Evolutionary conservation across 2,888 invertebrate genomes (phyloP).

Genomic region (Caenorhabditis sp.): DNA sequence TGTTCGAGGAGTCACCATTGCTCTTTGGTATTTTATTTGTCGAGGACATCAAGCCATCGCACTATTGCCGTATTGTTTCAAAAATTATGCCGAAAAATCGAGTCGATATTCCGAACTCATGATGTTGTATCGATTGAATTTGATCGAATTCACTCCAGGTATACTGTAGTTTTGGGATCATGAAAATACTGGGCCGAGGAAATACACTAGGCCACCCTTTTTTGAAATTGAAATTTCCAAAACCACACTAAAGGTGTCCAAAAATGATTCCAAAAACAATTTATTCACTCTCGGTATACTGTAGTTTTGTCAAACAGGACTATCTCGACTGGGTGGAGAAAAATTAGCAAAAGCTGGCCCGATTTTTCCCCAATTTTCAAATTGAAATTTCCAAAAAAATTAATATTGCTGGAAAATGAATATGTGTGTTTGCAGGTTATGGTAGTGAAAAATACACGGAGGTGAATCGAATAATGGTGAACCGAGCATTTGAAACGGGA

Average conservation of each 20-base stretch:
- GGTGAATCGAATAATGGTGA: constrained; percentile 58
- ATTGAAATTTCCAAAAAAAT: no score
- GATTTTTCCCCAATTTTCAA: no score
- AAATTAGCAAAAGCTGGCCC: no score
- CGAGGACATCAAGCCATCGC: constrained; percentile 57
- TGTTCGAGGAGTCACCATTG: constrained; percentile 55
- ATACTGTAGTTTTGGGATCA: background rate
- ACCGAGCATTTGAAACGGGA: constrained; percentile 52
- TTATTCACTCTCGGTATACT: no score
- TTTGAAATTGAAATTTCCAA: no score
- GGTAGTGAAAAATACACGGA: constrained; percentile 59
- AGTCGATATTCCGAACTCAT: constrained; percentile 50
- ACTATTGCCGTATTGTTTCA: constrained; percentile 59
- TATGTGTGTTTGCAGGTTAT: no score
- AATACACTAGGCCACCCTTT: no score
- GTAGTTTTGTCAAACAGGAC: no score
- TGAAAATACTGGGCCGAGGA: constrained; percentile 2
- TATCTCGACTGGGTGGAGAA: no score
- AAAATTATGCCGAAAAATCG: constrained; percentile 55
- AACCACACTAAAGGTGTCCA: no score
- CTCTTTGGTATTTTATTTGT: constrained; percentile 58
- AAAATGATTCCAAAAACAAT: no score
- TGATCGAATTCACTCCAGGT: constrained; percentile 57
- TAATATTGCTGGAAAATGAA: no score
- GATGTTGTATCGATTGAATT: constrained; percentile 50